These are phyloP conservation scores for Petrocephalus microphthalmus DNA, from an alignment of 2,113 vertebrate species.

Conservation along the genomic window DNA sequence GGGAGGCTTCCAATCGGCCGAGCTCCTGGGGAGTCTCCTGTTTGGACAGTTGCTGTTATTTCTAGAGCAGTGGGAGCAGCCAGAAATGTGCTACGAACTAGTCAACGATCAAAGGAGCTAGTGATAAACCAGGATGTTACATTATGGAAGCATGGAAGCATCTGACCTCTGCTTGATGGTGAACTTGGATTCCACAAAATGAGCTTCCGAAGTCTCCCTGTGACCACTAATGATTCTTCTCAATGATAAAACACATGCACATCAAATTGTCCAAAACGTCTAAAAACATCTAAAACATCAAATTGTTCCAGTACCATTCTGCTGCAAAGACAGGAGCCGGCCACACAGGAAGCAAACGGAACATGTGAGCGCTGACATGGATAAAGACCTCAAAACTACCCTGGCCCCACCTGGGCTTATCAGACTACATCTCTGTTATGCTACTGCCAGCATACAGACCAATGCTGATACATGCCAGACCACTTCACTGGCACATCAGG, in stretches of 20 bases:
- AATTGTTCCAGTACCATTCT: not conserved
- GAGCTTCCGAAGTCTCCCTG: not conserved
- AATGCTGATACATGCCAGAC: no score
- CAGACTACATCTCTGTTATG: no score
- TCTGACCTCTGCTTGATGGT: not conserved
- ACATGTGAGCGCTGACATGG: not conserved
- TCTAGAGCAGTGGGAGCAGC: not conserved
- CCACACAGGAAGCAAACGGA: not conserved
- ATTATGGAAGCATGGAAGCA: not conserved
- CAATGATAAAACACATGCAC: not conserved
- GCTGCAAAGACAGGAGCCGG: not conserved
- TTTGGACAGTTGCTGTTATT: not conserved
- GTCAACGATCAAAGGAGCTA: not conserved
- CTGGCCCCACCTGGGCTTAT: no score
- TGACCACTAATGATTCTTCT: no score
- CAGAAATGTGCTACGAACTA: not conserved
- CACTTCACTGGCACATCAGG: no score
- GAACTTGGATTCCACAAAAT: not conserved
- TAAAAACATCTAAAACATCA: not conserved
- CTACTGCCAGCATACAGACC: not conserved
- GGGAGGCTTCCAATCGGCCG: not conserved
- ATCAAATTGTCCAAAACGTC: not conserved
- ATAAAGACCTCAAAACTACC: no score
- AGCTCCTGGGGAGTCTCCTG: not conserved
- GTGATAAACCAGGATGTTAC: not conserved